Conservation (phyloP, 1,140 invertebrate genomes). For the Euglossa dilemma region DNA sequence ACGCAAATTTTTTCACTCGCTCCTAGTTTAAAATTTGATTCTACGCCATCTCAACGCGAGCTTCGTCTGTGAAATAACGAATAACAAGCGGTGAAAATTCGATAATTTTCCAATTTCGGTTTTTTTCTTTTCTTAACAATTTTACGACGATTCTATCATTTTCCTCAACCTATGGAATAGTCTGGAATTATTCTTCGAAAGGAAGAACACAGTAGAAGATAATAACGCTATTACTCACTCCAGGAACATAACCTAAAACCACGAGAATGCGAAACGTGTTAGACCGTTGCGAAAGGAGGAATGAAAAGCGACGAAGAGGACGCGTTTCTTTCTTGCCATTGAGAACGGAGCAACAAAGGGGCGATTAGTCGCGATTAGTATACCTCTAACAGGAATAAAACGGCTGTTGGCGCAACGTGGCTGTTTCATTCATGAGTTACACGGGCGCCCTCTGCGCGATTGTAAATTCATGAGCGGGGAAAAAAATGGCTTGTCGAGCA, state of each 20-base stretch:
- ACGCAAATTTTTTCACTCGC: no score
- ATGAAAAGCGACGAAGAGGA: neutral
- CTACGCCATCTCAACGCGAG: no score
- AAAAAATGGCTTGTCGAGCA: slow-evolving; percentile 10
- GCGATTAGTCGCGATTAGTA: slow-evolving; percentile 20
- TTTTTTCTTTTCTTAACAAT: no score
- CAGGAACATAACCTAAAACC: neutral
- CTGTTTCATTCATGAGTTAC: slow-evolving; percentile 13
- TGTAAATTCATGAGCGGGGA: slow-evolving; percentile 13
- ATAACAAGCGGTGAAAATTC: no score
- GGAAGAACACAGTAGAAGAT: no score
- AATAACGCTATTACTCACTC: neutral
- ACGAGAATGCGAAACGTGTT: no score
- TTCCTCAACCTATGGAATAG: neutral
- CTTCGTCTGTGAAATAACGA: no score
- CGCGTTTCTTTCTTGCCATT: neutral
- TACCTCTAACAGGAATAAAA: neutral
- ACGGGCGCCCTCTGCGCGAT: neutral
- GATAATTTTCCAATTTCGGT: no score
- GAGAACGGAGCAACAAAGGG: neutral
- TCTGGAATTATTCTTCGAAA: neutral
- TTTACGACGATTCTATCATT: no score
- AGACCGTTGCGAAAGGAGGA: neutral
- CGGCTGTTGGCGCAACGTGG: neutral
- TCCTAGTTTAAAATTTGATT: no score